Evolutionary conservation across 2,113 vertebrate genomes (phyloP).

Genomic region (Cygnus atratus): DNA sequence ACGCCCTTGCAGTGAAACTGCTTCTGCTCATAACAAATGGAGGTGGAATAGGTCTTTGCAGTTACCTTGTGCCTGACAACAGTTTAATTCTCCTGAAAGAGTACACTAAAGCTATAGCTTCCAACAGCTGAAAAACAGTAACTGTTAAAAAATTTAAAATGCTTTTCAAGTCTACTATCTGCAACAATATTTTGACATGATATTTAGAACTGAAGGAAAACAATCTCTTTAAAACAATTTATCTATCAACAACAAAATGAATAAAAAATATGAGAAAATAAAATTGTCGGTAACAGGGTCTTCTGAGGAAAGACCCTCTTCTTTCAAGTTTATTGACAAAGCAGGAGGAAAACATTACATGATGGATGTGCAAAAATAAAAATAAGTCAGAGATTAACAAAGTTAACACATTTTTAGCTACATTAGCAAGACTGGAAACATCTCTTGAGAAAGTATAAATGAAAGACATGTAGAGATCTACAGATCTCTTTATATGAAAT

Average conservation of each 20-base stretch:
- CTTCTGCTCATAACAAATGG: background rate
- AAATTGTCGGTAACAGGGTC: background rate
- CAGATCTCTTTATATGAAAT: background rate
- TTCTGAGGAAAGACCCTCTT: background rate
- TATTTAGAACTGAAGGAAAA: conserved; percentile 3
- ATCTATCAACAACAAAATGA: background rate
- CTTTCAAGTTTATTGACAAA: background rate
- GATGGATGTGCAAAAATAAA: background rate
- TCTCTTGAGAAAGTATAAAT: background rate
- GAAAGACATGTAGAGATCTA: background rate
- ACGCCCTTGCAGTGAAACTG: background rate
- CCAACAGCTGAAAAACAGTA: background rate
- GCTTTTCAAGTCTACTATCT: background rate
- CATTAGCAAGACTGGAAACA: background rate
- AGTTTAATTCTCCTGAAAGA: background rate
- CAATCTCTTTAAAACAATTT: background rate
- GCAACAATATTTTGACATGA: background rate
- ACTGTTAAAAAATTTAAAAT: background rate
- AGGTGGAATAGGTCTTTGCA: background rate
- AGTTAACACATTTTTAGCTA: background rate
- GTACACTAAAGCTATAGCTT: background rate
- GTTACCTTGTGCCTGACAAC: background rate
- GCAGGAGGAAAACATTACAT: background rate
- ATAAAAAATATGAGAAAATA: background rate
- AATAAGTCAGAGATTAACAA: background rate